Evolutionary conservation across 1,140 invertebrate genomes (phyloP).

Genomic region (Onthophagus taurus): DNA sequence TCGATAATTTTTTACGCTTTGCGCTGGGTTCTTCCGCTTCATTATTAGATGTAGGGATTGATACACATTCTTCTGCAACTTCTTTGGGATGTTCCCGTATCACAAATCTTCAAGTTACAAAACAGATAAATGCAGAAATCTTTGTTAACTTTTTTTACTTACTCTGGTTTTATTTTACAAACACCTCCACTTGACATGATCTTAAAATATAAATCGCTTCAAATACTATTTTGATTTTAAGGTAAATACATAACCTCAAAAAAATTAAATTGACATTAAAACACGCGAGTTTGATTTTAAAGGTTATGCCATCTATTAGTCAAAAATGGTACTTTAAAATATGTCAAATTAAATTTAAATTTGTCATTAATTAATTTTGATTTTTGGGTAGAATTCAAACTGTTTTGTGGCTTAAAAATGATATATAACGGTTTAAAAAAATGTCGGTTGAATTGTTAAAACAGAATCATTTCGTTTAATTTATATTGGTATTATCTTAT

Average conservation of each 20-base stretch:
- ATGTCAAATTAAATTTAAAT: no score
- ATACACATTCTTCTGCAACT: not conserved
- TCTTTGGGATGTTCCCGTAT: not conserved
- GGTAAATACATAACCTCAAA: not conserved
- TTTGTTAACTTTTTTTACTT: slow-evolving; percentile 36
- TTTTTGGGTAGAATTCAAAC: no score
- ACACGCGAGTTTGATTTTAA: no score
- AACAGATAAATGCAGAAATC: slow-evolving; percentile 34
- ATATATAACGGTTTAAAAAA: no score
- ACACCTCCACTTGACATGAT: slow-evolving; percentile 34
- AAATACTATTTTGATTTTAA: not conserved
- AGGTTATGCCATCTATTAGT: no score
- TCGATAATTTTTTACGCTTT: slow-evolving; percentile 30
- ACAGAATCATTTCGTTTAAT: no score
- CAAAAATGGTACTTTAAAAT: no score
- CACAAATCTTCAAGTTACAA: slow-evolving; percentile 33
- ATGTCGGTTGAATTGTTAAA: no score
- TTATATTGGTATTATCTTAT: no score
- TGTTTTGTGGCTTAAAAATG: no score
- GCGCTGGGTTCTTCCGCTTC: slow-evolving; percentile 25
- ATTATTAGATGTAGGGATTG: slow-evolving; percentile 6
- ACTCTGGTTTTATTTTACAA: slow-evolving; percentile 48
- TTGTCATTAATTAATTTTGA: no score
- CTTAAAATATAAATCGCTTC: not conserved
- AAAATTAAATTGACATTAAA: no score